Base-by-base conservation (phyloP, 2,888 invertebrate species). In the Ectemnius cavifrons region DNA sequence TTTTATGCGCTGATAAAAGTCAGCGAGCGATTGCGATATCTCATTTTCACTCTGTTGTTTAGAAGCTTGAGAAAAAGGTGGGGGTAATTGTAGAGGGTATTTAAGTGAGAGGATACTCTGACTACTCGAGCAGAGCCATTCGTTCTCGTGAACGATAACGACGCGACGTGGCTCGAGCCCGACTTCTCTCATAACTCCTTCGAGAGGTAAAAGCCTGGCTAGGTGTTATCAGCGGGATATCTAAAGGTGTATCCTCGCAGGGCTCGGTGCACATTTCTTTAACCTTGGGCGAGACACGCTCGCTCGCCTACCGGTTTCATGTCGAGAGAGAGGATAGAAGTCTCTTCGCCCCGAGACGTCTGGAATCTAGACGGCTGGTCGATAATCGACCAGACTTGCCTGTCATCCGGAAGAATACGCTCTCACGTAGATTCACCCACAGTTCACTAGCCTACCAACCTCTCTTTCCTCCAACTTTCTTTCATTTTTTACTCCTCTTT, bases 301-400 rank as follows among this genome's bases (percentile, higher is more conserved):
- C 67, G 27, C 28, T 11, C 37, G 37, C 37, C 37, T 37, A 23
- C 47, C 59, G 63, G 66, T 49, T 59, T 63, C 63, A 37, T 52
- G 28, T 46, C 64, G 23, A 5, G 45, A 63, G 16, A 63, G 18
- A 37, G 20, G 67, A 61, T 68, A 64, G 64, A 45, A 37, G 62
- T 18, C 59, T 27, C 46, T 23, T 63, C 61, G 37, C 56, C 45
- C n/a, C 62, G 62, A 56, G 71, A 67, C 27, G 57, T 65, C 72
- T 70, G 65, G 59, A 71, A 73, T 71, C 65, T 67, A 65, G 67
- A 47, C 56, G 62, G 37, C 46, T 61, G 78, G 68, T 79, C 76
- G 77, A 77, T 76, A 75, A 79, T 79, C 73, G 67, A 78, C 66
- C 58, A 20, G 68, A 57, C 67, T 65, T 37, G 68, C 37, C 61